Base-by-base conservation (phyloP, 2,888 invertebrate species). In the Dendrolimus houi region DNA sequence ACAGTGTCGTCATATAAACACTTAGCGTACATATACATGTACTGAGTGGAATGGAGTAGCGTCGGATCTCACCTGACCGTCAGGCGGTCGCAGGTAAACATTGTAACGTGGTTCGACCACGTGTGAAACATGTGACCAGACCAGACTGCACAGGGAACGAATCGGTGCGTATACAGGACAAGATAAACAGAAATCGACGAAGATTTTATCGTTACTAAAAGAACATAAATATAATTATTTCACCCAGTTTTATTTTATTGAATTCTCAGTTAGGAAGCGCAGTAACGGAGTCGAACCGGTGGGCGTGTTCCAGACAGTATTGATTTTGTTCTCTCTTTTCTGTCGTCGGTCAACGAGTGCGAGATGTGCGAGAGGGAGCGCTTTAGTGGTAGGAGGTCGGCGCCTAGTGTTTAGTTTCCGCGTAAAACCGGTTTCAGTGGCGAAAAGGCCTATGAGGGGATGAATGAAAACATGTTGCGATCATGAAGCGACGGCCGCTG, bases 381-480 rank as follows among this genome's bases (percentile, higher is more conserved):
- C 63, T 65, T 68, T 70, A 77, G 67, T 67, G 74, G 75, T 75
- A 76, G 77, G 78, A 80, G 85, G 82, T 74, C 74, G 80, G 75
- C 75, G 81, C 75, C 79, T 81, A 83, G 85, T 83, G 81, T 87
- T 81, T 82, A 83, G 82, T 85, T 86, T 86, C 83, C 80, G 82
- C 85, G 89, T 89, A 87, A 83, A 85, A 77, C 76, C 64, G 58
- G 62, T 65, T 58, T 64, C 66, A 69, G 75, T 64, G 67, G 64
- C 72, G 69, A 74, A 86, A 85, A 74, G 83, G 70, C 82, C 77
- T 86, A 89, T 77, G 77, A 78, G 71, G 67, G 87, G 85, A 89
- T 89, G 89, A 89, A 89, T 89, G 90, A 86, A 92, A 83, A 81
- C 87, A 80, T 89, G 91, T 74, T 87, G 88, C 87, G 89, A 90